Evolutionary conservation across 2,797 vertebrate species (phyloP).

Genomic region (Falco berigora): DNA sequence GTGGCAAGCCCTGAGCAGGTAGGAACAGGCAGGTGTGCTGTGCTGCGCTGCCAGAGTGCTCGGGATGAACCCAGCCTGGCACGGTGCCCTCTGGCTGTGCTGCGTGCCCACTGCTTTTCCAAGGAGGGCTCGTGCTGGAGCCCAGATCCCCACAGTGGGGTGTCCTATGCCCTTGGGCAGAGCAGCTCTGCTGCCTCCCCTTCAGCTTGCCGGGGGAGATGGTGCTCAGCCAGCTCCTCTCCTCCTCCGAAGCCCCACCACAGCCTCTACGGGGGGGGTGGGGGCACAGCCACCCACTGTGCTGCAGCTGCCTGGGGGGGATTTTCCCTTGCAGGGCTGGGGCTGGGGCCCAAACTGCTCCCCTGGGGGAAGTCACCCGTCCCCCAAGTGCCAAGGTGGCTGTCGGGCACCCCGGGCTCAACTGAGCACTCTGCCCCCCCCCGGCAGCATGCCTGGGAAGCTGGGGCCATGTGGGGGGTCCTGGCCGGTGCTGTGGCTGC

Average conservation of each 20-base stretch:
- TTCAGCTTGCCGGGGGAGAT: neutral
- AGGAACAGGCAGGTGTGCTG: neutral
- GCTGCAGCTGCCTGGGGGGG: neutral
- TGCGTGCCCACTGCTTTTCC: neutral
- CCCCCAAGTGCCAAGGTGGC: fast-evolving
- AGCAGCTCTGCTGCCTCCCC: neutral
- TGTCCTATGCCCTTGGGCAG: neutral
- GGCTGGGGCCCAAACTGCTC: neutral
- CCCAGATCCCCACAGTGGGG: fast-evolving
- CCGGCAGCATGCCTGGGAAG: neutral
- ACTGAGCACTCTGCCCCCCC: fast-evolving
- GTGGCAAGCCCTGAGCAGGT: neutral
- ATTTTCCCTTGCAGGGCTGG: neutral
- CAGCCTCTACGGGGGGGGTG: neutral
- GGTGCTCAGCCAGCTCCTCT: neutral
- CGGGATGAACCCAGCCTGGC: neutral
- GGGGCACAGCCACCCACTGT: neutral
- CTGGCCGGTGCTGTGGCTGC: neutral
- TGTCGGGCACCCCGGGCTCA: neutral
- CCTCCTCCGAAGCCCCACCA: too few relatives aligned
- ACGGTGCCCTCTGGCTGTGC: neutral
- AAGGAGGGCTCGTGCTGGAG: neutral
- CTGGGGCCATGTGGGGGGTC: fast-evolving
- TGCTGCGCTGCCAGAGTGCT: fast-evolving
- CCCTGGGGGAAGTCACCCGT: fast-evolving